Evolutionary conservation across 2,113 vertebrate species (phyloP).

Genomic region (Stegostoma tigrinum): DNA sequence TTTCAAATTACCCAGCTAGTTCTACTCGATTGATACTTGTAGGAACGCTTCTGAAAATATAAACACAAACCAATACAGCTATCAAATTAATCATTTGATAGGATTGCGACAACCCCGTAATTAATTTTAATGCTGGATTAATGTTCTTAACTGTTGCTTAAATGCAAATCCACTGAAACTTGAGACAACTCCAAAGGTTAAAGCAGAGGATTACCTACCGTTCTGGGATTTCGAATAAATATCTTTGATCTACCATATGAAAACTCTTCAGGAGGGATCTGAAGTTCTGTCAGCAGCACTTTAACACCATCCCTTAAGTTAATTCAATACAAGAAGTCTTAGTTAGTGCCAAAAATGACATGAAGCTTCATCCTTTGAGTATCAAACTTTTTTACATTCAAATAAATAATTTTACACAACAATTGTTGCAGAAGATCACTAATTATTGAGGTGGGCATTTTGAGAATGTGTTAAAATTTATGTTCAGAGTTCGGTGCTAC

Average conservation of each 20-base stretch:
- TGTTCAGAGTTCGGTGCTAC: not conserved
- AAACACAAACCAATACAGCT: not conserved
- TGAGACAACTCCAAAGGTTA: not conserved
- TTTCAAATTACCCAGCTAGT: not conserved
- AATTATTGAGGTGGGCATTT: not conserved
- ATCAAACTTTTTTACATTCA: not conserved
- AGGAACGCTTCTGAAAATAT: not conserved
- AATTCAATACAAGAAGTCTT: not conserved
- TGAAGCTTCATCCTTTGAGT: not conserved
- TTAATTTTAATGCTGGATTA: not conserved
- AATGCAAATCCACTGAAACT: not conserved
- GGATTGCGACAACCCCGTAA: not conserved
- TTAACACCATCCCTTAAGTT: slow-evolving; percentile 78
- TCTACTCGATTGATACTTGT: not conserved
- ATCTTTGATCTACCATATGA: slow-evolving; percentile 93
- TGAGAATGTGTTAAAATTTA: not conserved
- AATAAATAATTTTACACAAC: not conserved
- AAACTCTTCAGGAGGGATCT: slow-evolving; percentile 77
- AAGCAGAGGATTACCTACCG: slow-evolving; percentile 58
- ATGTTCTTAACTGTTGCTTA: not conserved
- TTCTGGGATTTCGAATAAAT: slow-evolving; percentile 97
- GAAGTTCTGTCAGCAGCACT: slow-evolving; percentile 75
- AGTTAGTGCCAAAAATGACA: not conserved
- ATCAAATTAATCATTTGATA: not conserved
- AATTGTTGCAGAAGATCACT: not conserved